Percentiles rank a stretch among this genome's conserved stretches.
phyloP scores from a whole-genome alignment of 2,888 invertebrate genomes.

The Heterodera filipjevi region DNA sequence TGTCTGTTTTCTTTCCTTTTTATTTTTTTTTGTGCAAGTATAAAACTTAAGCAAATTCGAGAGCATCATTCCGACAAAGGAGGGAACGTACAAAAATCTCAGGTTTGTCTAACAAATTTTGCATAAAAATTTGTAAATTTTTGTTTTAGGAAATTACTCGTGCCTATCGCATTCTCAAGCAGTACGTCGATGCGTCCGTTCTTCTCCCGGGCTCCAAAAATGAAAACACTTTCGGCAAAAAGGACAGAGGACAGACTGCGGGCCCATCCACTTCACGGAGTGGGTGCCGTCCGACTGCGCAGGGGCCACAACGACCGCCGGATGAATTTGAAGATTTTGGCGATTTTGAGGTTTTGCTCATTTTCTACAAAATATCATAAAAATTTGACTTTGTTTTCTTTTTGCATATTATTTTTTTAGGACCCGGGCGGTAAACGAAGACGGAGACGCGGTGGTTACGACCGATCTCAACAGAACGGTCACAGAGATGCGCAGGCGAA shows the following conservation, averaged over 20 bases:
- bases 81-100: slow-evolving; percentile 26
- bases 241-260: neutral
- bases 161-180: slow-evolving; percentile 31
- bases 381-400: neutral
- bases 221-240: slow-evolving; percentile 17
- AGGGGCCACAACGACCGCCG: slow-evolving; percentile 9
- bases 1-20: neutral
- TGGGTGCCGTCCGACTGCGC: slow-evolving; percentile 15
- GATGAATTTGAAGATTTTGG: slow-evolving; percentile 37
- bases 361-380: too few relatives aligned
- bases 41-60: slow-evolving; percentile 20
- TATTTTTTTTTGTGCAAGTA: neutral
- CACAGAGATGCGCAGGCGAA: neutral
- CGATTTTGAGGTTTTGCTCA: slow-evolving; percentile 25
- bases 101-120: slow-evolving; percentile 11
- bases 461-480: neutral
- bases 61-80: slow-evolving; percentile 32
- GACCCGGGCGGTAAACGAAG: slow-evolving; percentile 14
- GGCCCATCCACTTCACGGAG: neutral
- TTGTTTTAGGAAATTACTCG: slow-evolving; percentile 26
- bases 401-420: neutral
- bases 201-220: slow-evolving; percentile 13
- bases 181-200: slow-evolving; percentile 28
- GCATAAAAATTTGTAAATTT: neutral
- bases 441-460: slow-evolving; percentile 17